Percentiles rank a stretch among this genome's conserved stretches.
These are phyloP conservation scores for Halictus rubicundus DNA, from an alignment of 1,140 invertebrate species.

Conservation along the genomic window DNA sequence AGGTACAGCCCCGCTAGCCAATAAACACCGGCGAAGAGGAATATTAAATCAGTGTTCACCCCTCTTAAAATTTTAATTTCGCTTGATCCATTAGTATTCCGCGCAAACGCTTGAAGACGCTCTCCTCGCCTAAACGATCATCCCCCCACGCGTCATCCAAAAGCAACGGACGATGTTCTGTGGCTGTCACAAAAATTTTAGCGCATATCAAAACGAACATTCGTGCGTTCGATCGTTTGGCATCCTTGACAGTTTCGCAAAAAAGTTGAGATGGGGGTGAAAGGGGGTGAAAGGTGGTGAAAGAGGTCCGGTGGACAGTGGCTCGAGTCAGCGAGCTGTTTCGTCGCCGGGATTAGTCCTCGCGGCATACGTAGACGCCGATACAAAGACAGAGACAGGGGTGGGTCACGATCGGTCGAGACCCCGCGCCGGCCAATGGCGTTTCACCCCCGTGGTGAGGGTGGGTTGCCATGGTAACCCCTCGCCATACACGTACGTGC, in stretches of 20 bases:
- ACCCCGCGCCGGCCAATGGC: slow-evolving; percentile 78
- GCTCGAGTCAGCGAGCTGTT: slow-evolving; percentile 43
- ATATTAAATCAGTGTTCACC: too few relatives aligned
- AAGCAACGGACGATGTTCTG: too few relatives aligned
- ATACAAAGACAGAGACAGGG: slow-evolving; percentile 50
- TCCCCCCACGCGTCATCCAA: too few relatives aligned
- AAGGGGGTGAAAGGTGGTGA: not conserved
- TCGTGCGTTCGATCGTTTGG: too few relatives aligned
- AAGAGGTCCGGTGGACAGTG: slow-evolving; percentile 62
- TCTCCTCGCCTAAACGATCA: too few relatives aligned
- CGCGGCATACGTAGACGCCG: slow-evolving; percentile 26
- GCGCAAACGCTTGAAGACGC: too few relatives aligned
- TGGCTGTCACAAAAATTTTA: too few relatives aligned
- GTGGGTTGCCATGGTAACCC: slow-evolving; percentile 77
- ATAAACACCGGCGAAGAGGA: too few relatives aligned
- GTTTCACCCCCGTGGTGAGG: slow-evolving; percentile 78
- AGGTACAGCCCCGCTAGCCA: too few relatives aligned
- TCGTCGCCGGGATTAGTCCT: slow-evolving; percentile 7
- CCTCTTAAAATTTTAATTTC: too few relatives aligned
- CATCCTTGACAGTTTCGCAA: not conserved
- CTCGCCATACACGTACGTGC: slow-evolving; percentile 68
- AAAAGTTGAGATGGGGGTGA: not conserved
- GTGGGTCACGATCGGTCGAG: slow-evolving; percentile 74
- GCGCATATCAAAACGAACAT: too few relatives aligned
- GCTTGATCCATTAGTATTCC: too few relatives aligned